Evolutionary conservation across 2,113 vertebrate species (phyloP).

Genomic region (Solenodon paradoxus): DNA sequence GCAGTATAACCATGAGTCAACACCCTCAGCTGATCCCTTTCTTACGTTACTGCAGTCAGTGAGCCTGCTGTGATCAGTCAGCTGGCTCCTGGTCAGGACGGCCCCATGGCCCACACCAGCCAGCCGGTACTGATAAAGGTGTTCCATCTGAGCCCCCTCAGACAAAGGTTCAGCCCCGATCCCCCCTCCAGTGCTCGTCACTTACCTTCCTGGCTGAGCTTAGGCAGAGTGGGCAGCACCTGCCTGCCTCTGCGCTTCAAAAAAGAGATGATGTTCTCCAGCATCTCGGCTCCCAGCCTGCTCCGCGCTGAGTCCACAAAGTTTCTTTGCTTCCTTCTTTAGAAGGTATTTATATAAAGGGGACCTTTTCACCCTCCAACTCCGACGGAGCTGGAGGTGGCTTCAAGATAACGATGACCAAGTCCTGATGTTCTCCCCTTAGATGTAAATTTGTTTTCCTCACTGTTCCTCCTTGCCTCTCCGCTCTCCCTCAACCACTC

Average conservation of each 20-base stretch:
- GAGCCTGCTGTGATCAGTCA: background rate
- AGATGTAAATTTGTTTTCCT: no score
- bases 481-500: background rate
- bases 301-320: background rate
- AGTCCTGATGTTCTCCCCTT: no score
- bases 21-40: background rate
- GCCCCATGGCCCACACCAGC: background rate
- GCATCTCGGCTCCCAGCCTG: conserved; percentile 40
- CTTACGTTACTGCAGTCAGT: background rate
- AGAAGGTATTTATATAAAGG: background rate
- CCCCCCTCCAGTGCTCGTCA: no score
- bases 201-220: conserved; percentile 79
- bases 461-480: no score
- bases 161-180: background rate
- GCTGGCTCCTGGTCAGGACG: no score
- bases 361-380: background rate
- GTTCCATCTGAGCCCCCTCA: background rate
- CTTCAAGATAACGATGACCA: conserved; percentile 12
- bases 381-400: background rate
- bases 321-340: background rate
- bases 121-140: background rate
- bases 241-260: conserved; percentile 51
- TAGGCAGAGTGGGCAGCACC: conserved; percentile 72
- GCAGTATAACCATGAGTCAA: background rate
- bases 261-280: conserved; percentile 61